Conservation (phyloP, 92 coral and sea anemone genomes). For the Meandrina meandrites region DNA sequence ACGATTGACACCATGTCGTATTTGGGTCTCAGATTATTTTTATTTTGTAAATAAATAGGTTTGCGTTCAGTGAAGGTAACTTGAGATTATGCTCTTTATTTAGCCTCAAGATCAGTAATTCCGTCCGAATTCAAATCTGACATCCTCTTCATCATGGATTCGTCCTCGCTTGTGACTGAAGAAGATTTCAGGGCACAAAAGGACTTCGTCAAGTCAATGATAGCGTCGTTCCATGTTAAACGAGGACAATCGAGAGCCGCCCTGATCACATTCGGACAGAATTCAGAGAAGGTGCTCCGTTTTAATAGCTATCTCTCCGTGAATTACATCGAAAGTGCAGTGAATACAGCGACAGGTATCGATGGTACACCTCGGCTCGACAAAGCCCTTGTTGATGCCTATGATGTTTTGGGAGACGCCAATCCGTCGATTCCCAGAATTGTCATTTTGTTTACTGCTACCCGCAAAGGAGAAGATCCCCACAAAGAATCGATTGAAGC, state of each 20-base stretch:
- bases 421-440: conserved; percentile 64
- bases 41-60: no score
- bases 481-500: conserved; percentile 51
- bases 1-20: no score
- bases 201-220: conserved; percentile 51
- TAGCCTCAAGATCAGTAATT: not conserved
- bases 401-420: conserved; percentile 49
- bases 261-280: conserved; percentile 39
- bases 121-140: conserved; percentile 37
- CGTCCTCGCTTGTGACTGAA: conserved; percentile 30
- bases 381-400: conserved; percentile 60
- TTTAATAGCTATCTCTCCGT: conserved; percentile 39
- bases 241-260: conserved; percentile 63
- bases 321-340: conserved; percentile 46
- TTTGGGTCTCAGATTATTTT: no score
- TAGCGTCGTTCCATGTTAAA: conserved; percentile 31
- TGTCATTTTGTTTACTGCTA: conserved; percentile 64
- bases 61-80: not conserved
- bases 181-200: conserved; percentile 48
- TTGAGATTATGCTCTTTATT: not conserved
- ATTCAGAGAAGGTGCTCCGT: conserved; percentile 29
- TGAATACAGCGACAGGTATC: conserved; percentile 33
- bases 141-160: conserved; percentile 61
- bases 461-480: conserved; percentile 37
- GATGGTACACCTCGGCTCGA: conserved; percentile 48